phyloP scores from a whole-genome alignment of 2,797 vertebrate species.

The Darevskia mixta region DNA sequence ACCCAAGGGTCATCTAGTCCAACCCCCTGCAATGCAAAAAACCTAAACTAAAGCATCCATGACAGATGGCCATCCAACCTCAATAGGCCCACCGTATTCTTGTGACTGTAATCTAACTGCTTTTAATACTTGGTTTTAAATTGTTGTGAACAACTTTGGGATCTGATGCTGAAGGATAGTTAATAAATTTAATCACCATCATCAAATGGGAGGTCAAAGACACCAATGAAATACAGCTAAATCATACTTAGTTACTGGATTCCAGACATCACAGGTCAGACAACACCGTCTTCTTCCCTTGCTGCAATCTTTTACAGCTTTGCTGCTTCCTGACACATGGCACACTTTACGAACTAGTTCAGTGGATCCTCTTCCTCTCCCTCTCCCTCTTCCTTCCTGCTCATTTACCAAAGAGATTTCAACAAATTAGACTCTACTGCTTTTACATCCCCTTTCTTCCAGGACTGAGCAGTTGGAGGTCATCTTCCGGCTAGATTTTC shows the following conservation, averaged over 20 bases:
- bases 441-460: slow-evolving; percentile 1
- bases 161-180: no score
- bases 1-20: no score
- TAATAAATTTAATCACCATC: no score
- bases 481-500: neutral
- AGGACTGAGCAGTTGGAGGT: neutral
- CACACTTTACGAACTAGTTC: neutral
- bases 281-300: neutral
- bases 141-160: no score
- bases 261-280: neutral
- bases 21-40: no score
- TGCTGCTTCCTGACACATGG: neutral
- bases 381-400: neutral
- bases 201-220: neutral
- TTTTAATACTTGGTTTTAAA: no score
- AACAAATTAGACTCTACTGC: neutral
- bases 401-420: neutral
- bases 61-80: no score
- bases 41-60: no score
- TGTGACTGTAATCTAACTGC: no score
- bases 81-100: no score
- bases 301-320: neutral
- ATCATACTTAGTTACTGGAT: neutral
- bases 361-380: neutral
- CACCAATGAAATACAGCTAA: neutral